phyloP scores from a whole-genome alignment of 1,140 invertebrate genomes.

The Bombus superbus region DNA sequence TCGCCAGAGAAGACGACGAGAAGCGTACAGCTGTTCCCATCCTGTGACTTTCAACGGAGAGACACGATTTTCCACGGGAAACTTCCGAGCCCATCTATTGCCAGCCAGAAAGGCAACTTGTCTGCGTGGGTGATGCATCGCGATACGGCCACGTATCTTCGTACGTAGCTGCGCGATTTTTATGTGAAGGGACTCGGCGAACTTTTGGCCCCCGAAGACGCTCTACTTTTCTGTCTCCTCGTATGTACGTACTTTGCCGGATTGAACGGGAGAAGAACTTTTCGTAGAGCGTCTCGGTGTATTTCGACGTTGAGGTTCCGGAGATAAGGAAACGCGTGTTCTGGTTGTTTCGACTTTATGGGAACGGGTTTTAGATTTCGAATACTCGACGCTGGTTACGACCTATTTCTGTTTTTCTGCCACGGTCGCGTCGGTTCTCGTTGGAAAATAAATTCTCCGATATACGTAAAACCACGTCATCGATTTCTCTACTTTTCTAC shows the following conservation, averaged over 20 bases:
- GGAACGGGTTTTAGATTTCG: neutral
- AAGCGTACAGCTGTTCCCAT: slow-evolving; percentile 7
- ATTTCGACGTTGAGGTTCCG: neutral
- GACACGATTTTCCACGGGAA: neutral
- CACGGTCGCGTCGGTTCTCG: too few species aligned
- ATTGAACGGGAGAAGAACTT: neutral
- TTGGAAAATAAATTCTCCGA: too few species aligned
- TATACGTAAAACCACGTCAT: too few species aligned
- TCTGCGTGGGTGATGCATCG: slow-evolving; percentile 13
- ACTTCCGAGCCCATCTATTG: neutral
- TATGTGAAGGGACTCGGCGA: neutral
- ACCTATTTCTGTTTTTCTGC: neutral
- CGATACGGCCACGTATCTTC: slow-evolving; percentile 20
- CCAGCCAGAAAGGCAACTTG: neutral
- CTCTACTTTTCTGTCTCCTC: neutral
- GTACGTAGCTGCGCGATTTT: neutral
- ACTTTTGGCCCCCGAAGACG: neutral
- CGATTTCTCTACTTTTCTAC: too few species aligned
- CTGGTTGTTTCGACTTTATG: neutral
- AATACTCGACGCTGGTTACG: neutral
- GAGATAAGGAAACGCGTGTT: neutral
- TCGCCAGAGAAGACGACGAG: neutral
- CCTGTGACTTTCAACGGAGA: neutral
- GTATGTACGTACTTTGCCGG: neutral
- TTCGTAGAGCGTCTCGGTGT: neutral